Conservation (phyloP, 2,888 invertebrate genomes). For the Drosophila neotestacea region DNA sequence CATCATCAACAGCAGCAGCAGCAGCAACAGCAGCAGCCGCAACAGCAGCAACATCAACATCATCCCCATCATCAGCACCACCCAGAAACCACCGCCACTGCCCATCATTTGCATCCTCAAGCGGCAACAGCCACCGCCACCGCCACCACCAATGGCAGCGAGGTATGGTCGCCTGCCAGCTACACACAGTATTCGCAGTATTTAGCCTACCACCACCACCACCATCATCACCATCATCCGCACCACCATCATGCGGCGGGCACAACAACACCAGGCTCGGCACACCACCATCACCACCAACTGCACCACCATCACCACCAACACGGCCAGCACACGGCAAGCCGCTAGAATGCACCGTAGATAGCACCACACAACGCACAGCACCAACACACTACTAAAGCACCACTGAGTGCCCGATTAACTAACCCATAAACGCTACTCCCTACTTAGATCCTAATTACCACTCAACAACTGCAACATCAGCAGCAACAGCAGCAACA, state of each 20-base stretch:
- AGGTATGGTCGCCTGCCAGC: constrained; percentile 87
- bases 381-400: constrained; percentile 22
- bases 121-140: constrained; percentile 56
- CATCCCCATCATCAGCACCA: constrained; percentile 49
- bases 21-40: constrained; percentile 41
- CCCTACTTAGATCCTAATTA: constrained; percentile 82
- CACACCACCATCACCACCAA: constrained; percentile 84
- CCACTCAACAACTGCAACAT: constrained; percentile 64
- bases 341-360: constrained; percentile 54
- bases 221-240: constrained; percentile 83
- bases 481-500: constrained; percentile 71
- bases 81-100: constrained; percentile 35
- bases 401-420: constrained; percentile 55
- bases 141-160: constrained; percentile 85
- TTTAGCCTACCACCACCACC: constrained; percentile 88
- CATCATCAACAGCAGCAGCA: constrained; percentile 45
- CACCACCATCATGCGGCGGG: constrained; percentile 76
- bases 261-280: constrained; percentile 66
- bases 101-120: constrained; percentile 42
- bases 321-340: constrained; percentile 85
- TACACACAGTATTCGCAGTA: constrained; percentile 88
- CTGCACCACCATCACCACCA: constrained; percentile 82
- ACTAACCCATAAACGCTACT: constrained; percentile 70
- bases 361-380: constrained; percentile 50
- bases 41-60: constrained; percentile 41